phyloP scores from a whole-genome alignment of 2,113 vertebrate genomes.

The Crypturellus undulatus region DNA sequence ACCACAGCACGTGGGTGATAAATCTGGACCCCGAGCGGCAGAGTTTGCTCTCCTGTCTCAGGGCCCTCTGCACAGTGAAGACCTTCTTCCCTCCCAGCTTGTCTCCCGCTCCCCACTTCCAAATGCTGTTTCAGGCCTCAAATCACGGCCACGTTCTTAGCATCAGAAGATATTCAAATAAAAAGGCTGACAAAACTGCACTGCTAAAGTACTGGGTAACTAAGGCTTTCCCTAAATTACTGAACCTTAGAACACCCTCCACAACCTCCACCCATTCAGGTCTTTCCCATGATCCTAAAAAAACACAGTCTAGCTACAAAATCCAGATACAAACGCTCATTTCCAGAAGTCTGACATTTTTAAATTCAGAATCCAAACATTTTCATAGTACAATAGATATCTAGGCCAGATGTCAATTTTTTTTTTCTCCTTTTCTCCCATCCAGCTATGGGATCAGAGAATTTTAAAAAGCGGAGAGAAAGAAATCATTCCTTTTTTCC shows the following conservation, averaged over 20 bases:
- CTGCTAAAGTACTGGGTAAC: neutral
- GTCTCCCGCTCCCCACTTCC: neutral
- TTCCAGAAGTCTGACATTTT: neutral
- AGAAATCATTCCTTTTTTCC: neutral
- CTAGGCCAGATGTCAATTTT: neutral
- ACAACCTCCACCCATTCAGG: neutral
- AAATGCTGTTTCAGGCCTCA: neutral
- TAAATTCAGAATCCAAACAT: neutral
- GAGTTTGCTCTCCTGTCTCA: neutral
- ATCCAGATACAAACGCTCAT: neutral
- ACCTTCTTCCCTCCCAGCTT: accelerated
- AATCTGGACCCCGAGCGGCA: neutral
- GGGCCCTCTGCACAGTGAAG: neutral
- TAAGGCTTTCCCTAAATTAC: neutral
- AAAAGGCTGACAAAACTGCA: neutral
- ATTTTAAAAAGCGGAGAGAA: neutral
- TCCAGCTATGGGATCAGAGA: neutral
- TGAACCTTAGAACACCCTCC: neutral
- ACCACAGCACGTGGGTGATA: neutral
- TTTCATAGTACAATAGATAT: neutral
- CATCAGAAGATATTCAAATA: neutral
- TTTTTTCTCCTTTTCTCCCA: neutral
- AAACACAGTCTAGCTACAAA: neutral
- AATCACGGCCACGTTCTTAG: accelerated
- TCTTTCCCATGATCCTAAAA: neutral